Base-by-base conservation (phyloP, 2,797 vertebrate genomes). In the Galaxias olidus region DNA sequence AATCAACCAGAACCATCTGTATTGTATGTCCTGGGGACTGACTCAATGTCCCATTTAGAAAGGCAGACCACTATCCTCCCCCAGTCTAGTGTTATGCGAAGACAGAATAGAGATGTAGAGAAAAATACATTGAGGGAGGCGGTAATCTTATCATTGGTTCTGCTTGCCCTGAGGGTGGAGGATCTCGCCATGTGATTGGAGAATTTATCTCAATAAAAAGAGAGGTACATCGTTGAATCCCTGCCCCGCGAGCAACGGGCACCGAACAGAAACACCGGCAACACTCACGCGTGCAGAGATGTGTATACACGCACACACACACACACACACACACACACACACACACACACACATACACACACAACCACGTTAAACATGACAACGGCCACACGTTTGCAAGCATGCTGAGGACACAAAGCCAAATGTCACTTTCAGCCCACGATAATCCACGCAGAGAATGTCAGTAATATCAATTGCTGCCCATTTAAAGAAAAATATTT, bases 121-220 rank as follows among this genome's bases (percentile, higher is more conserved):
- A 61, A 51, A 78, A 79, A 86, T 88, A 86, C 85, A 86, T 91
- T 83, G 77, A 88, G 87, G 87, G 84, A 82, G 76, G 74, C 59
- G 62, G 78, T 88, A 88, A 91, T 91, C 86, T 84, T 90, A 91
- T 90, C 86, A 81, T 53, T 4, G n/a, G 64, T 58, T 41, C 76
- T 69, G 80, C 74, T 75, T 17, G 78, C 85, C 79, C 84, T 77
- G 74, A 82, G 85, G 87, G 84, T 49, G 77, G 73, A 62, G 79
- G 78, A 88, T 83, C 71, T 80, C 17, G 11, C 78, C 60, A 20
- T 72, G 73, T 80, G 82, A 90, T 86, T 89, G 85, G 81, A 78
- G 66, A 71, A 80, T 90, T 75, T 82, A 82, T 92, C 88, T 88
- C 85, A 85, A 87, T 89, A 88, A 86, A 72, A 66, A 76, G 80